Percentiles rank a stretch among this genome's conserved stretches.
Evolutionary conservation across 2,888 invertebrate species (phyloP).

Genomic region (Cyaniris semiargus): DNA sequence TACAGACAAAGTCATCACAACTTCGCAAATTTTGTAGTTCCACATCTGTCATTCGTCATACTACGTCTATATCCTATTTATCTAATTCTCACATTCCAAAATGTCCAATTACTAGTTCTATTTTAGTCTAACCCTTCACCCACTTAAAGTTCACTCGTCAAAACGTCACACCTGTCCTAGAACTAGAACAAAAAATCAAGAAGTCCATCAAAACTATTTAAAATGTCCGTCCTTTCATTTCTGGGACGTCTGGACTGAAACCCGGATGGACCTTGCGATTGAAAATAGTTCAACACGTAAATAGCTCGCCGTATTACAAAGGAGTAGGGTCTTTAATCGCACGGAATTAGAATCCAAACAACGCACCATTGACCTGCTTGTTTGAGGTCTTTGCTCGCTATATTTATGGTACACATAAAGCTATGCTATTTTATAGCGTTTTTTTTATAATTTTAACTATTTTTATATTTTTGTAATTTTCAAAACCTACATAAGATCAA

Average conservation of each 20-base stretch:
- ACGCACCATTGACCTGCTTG: constrained; percentile 50
- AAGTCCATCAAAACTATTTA: not conserved
- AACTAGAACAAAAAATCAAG: not conserved
- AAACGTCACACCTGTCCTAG: not conserved
- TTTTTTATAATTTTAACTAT: not conserved
- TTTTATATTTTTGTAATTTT: not conserved
- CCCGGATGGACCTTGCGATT: constrained; percentile 28
- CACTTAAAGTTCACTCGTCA: not conserved
- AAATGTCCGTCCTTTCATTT: not conserved
- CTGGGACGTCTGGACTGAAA: constrained; percentile 17
- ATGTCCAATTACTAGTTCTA: not conserved
- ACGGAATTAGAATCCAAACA: constrained; percentile 40
- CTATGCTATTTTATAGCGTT: constrained; percentile 29
- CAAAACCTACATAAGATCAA: too few species aligned
- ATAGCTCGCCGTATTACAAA: constrained; percentile 29
- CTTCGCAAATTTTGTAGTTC: too few species aligned
- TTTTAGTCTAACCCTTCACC: not conserved
- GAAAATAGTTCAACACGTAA: constrained; percentile 7
- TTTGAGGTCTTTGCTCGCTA: constrained; percentile 46
- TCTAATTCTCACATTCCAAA: not conserved
- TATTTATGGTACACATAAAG: constrained; percentile 35
- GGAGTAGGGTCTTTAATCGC: constrained; percentile 19
- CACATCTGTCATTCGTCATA: not conserved
- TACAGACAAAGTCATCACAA: too few species aligned
- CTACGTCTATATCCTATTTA: not conserved